phyloP scores from a whole-genome alignment of 2,888 invertebrate species.

The Athetis lepigone region DNA sequence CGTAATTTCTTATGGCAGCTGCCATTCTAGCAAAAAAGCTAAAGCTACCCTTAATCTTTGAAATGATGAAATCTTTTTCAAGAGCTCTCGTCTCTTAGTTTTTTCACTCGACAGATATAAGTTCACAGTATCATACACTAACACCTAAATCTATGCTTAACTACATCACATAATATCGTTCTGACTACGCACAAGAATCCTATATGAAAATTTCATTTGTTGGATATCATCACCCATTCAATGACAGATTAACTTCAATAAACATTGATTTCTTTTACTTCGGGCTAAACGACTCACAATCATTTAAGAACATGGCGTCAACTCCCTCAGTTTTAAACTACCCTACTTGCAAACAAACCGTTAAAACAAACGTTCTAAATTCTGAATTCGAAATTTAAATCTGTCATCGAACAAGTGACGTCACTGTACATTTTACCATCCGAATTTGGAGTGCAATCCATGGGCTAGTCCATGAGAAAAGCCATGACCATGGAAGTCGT shows the following conservation, averaged over 20 bases:
- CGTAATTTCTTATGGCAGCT: conserved; percentile 16
- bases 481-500: conserved; percentile 60
- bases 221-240: conserved; percentile 56
- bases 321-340: conserved; percentile 43
- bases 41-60: neutral
- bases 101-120: conserved; percentile 26
- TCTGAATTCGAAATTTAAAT: conserved; percentile 32
- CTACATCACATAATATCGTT: conserved; percentile 84
- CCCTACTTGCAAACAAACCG: neutral
- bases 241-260: conserved; percentile 39
- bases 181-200: conserved; percentile 77
- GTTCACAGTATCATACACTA: conserved; percentile 48
- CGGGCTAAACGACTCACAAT: conserved; percentile 53
- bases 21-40: conserved; percentile 1
- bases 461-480: conserved; percentile 35
- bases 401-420: conserved; percentile 64
- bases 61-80: neutral
- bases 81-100: neutral
- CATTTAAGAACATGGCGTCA: conserved; percentile 37
- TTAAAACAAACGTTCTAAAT: conserved; percentile 2
- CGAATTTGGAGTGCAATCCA: conserved; percentile 67
- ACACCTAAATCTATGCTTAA: conserved; percentile 67
- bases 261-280: neutral
- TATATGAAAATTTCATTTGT: conserved; percentile 66
- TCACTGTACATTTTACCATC: conserved; percentile 72